These are phyloP conservation scores for Ceramica pisi DNA, from an alignment of 2,888 invertebrate genomes.

Conservation along the genomic window DNA sequence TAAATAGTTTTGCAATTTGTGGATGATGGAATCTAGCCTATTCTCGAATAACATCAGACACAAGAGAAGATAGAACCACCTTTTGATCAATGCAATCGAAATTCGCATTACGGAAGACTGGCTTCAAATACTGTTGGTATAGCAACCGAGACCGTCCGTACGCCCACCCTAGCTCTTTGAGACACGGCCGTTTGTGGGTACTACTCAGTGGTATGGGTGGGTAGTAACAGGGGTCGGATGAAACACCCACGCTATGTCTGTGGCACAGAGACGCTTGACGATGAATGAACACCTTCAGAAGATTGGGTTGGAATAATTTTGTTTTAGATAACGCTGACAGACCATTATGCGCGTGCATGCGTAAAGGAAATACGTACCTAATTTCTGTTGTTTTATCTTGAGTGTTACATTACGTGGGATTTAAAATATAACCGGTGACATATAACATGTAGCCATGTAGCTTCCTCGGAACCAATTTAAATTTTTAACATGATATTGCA, in stretches of 20 bases:
- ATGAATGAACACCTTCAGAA: constrained; percentile 34
- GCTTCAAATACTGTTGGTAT: constrained; percentile 3
- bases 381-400: neutral
- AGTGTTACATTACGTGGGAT: neutral
- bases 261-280: neutral
- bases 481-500: no score
- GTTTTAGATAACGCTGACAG: neutral
- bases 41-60: neutral
- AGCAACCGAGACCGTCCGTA: constrained; percentile 14
- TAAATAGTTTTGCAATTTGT: no score
- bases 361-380: neutral
- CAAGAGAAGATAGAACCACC: constrained; percentile 11
- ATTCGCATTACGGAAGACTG: constrained; percentile 30
- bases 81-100: constrained; percentile 41
- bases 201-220: constrained; percentile 14
- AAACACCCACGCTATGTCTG: constrained; percentile 25
- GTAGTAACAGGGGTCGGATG: constrained; percentile 1
- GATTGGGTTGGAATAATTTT: constrained; percentile 5
- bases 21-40: no score
- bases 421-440: neutral
- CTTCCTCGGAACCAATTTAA: no score
- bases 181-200: neutral
- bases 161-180: constrained; percentile 25
- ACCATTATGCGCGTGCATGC: constrained; percentile 6
- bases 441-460: neutral